phyloP scores from a whole-genome alignment of 2,113 vertebrate genomes.

The Pterocles orientalis region DNA sequence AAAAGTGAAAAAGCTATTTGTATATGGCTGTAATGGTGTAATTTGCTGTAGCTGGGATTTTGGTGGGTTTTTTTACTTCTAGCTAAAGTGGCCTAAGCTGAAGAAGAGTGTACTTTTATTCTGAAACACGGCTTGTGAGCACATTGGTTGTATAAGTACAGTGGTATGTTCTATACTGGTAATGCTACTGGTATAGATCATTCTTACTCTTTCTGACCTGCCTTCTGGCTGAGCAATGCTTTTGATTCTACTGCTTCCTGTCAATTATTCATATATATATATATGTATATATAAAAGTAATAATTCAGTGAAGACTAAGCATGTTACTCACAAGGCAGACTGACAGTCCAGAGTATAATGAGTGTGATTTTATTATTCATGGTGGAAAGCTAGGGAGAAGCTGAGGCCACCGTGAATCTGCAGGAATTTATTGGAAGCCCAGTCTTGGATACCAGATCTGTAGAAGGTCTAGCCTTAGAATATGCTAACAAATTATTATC shows the following conservation, averaged over 20 bases:
- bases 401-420: neutral
- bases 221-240: neutral
- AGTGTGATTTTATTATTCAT: neutral
- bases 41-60: neutral
- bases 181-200: neutral
- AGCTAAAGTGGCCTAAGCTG: neutral
- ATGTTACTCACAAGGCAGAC: neutral
- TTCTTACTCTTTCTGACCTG: neutral
- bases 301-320: neutral
- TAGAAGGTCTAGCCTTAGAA: neutral
- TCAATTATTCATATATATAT: neutral
- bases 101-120: neutral
- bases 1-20: neutral
- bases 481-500: neutral
- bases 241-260: neutral
- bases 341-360: neutral
- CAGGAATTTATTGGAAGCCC: neutral
- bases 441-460: neutral
- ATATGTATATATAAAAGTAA: neutral
- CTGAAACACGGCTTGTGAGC: neutral
- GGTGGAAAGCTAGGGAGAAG: neutral
- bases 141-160: neutral
- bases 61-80: neutral
- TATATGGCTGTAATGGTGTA: neutral
- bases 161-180: neutral